phyloP scores from a whole-genome alignment of 1,140 invertebrate species.

The Musca domestica region DNA sequence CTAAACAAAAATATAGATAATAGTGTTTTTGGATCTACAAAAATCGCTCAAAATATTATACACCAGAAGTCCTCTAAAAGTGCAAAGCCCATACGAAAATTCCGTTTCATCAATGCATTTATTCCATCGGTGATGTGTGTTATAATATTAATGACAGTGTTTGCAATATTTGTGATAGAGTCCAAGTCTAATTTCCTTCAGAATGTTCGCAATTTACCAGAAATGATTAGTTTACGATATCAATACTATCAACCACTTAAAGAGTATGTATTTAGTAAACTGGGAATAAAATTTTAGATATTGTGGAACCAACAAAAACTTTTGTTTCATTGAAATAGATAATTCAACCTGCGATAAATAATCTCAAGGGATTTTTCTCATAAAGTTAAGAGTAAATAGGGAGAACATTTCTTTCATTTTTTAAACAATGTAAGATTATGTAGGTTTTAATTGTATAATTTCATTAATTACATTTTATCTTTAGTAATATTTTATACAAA shows the following conservation, averaged over 20 bases:
- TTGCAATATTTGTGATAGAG: conserved; percentile 68
- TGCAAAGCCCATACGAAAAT: conserved; percentile 54
- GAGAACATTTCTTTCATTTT: no score
- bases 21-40: conserved; percentile 26
- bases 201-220: conserved; percentile 70
- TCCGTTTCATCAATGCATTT: conserved; percentile 66
- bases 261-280: conserved; percentile 61
- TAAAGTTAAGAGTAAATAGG: no score
- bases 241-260: conserved; percentile 82
- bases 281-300: background rate
- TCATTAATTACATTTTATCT: no score
- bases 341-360: no score
- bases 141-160: conserved; percentile 61
- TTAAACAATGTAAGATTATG: no score
- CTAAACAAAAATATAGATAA: conserved; percentile 51
- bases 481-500: no score
- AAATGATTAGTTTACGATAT: conserved; percentile 73
- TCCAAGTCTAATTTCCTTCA: conserved; percentile 71
- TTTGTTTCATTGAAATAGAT: no score
- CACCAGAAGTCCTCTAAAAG: conserved; percentile 29
- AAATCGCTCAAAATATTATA: conserved; percentile 24
- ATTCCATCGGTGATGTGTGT: conserved; percentile 71
- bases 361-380: no score
- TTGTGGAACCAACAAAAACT: no score
- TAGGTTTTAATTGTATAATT: no score